Evolutionary conservation across 2,888 invertebrate genomes (phyloP), one percentile per base, ranked within the genome.

Genomic region (Cosmia trapezina): DNA sequence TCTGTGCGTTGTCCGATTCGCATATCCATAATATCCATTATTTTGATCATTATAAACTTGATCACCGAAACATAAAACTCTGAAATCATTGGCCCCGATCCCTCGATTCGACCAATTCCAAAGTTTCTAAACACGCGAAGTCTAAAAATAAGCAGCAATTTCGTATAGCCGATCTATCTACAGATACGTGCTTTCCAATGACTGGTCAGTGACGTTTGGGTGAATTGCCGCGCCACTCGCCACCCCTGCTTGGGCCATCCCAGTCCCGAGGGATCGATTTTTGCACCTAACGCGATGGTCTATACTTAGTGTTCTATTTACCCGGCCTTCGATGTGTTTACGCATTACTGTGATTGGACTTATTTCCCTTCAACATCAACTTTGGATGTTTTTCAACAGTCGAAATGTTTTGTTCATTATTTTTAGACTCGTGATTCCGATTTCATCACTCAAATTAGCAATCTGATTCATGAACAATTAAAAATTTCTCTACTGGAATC

Each of bases 71-170:
- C 77, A 84, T 86, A 86, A 70, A 73, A 79, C 84, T 83, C 79
- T 83, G 83, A 89, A 90, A 90, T 89, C 84, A 87, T 89, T 91
- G 91, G 89, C 92, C 92, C 88, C 91, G 87, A 91, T 77, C 56
- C 70, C 70, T 62, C 72, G 37, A 68, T 94, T 88, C 88, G 85
- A 86, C 85, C 83, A 89, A 90, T 90, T 56, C 68, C 51, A 76
- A 83, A 80, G 67, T 84, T 82, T 88, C 88, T 89, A 87, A 88
- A 90, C 89, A 87, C 87, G 83, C 87, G 76, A 80, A 76, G 77
- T 90, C 93, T 94, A 93, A 91, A 91, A 93, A 94, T 93, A 94
- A 87, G 86, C 68, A 80, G 83, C 83, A 82, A 83, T 86, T 89
- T 87, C 86, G 81, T 85, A 85, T 89, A 90, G 91, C 87, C 85